These are phyloP conservation scores for Procambarus virginalis DNA, from an alignment of 1,140 invertebrate species.

Conservation along the genomic window DNA sequence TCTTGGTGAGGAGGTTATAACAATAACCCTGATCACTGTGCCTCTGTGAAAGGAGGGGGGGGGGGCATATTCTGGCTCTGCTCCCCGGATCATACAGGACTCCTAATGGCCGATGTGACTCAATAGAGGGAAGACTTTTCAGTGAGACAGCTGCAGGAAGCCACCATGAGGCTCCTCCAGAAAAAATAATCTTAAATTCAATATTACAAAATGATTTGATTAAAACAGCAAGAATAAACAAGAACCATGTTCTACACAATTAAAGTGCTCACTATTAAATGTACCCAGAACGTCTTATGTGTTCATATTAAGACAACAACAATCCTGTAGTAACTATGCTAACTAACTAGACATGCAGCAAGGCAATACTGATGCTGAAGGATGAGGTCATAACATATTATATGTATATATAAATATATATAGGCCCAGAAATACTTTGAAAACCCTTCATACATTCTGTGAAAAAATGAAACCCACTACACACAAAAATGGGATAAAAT, in stretches of 20 bases:
- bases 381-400: not conserved
- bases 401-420: not conserved
- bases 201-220: too few relatives aligned
- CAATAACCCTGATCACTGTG: too few relatives aligned
- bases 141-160: too few relatives aligned
- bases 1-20: too few relatives aligned
- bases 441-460: not conserved
- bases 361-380: not conserved
- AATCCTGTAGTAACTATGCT: not conserved
- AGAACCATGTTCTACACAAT: not conserved
- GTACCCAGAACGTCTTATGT: not conserved
- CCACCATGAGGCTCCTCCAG: too few relatives aligned
- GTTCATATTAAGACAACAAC: not conserved
- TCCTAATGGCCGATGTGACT: too few relatives aligned
- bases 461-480: not conserved
- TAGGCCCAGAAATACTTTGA: not conserved
- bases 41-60: too few relatives aligned
- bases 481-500: not conserved
- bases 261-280: not conserved
- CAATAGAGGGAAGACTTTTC: too few relatives aligned
- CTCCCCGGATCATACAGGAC: too few relatives aligned
- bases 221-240: too few relatives aligned
- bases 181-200: too few relatives aligned
- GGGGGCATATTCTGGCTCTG: too few relatives aligned
- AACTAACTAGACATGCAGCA: not conserved